phyloP scores from a whole-genome alignment of 1,140 invertebrate species.

The Zaprionus vittiger region DNA sequence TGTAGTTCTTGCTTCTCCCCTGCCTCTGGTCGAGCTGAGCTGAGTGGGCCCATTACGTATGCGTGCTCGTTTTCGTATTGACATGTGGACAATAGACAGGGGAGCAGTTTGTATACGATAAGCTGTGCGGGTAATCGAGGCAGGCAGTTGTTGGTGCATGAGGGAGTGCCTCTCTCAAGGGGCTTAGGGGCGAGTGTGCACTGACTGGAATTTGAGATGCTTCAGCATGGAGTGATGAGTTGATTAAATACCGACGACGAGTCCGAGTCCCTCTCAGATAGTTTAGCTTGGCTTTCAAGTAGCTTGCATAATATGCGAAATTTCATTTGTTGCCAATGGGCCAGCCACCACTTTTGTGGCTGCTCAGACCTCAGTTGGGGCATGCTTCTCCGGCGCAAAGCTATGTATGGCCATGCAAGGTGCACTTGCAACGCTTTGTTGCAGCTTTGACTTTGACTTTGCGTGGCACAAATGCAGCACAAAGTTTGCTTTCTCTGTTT shows the following conservation, averaged over 20 bases:
- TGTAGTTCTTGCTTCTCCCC: slow-evolving; percentile 36
- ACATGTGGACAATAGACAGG: slow-evolving; percentile 14
- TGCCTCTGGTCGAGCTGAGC: slow-evolving; percentile 8
- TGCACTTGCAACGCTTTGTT: slow-evolving; percentile 50
- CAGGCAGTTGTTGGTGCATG: slow-evolving; percentile 26
- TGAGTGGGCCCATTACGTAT: slow-evolving; percentile 52
- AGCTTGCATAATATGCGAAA: slow-evolving; percentile 24
- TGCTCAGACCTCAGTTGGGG: slow-evolving; percentile 20
- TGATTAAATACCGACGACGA: slow-evolving; percentile 16
- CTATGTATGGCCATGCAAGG: slow-evolving; percentile 30
- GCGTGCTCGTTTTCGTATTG: slow-evolving; percentile 40
- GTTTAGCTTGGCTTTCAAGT: background rate
- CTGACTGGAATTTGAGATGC: slow-evolving; percentile 17
- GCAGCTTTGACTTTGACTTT: slow-evolving; percentile 47
- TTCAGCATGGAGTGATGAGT: background rate
- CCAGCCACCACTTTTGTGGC: slow-evolving; percentile 45
- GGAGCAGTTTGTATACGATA: slow-evolving; percentile 38
- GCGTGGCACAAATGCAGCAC: slow-evolving; percentile 27
- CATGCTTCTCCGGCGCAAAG: background rate
- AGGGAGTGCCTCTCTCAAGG: slow-evolving; percentile 11
- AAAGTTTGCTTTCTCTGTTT: slow-evolving; percentile 3
- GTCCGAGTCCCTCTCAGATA: background rate
- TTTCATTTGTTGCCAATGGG: slow-evolving; percentile 7
- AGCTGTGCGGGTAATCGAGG: slow-evolving; percentile 58
- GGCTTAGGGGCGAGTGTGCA: slow-evolving; percentile 47